Percentiles rank a stretch among this genome's conserved stretches.
Evolutionary conservation across 2,888 invertebrate genomes (phyloP).

Genomic region (Nomada flava): DNA sequence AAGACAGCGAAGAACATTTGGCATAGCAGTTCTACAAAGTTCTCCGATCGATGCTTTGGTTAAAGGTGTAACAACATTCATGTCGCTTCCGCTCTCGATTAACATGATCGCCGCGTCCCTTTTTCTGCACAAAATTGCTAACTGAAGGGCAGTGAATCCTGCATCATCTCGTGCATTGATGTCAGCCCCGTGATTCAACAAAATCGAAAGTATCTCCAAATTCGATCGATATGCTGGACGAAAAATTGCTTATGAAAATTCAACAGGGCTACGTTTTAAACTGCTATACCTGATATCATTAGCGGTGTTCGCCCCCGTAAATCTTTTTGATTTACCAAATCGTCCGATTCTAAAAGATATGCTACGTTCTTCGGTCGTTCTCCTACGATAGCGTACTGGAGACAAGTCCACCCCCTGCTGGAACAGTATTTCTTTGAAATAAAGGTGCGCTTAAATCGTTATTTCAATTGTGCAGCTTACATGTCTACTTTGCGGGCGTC

Average conservation of each 20-base stretch:
- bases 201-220: constrained; percentile 54
- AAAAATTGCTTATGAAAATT: neutral
- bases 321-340: constrained; percentile 57
- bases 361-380: constrained; percentile 61
- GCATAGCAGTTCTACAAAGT: constrained; percentile 62
- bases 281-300: constrained; percentile 68
- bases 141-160: constrained; percentile 63
- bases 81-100: constrained; percentile 44
- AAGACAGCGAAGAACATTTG: constrained; percentile 58
- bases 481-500: constrained; percentile 59
- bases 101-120: constrained; percentile 65
- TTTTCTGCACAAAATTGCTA: constrained; percentile 67
- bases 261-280: neutral
- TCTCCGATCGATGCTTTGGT: constrained; percentile 53
- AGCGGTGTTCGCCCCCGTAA: constrained; percentile 66
- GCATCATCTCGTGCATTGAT: constrained; percentile 48
- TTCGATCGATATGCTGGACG: constrained; percentile 68
- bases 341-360: constrained; percentile 58
- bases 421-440: neutral
- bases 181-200: constrained; percentile 62
- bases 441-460: neutral
- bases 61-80: constrained; percentile 23
- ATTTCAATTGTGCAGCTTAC: constrained; percentile 50
- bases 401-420: constrained; percentile 71
- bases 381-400: constrained; percentile 70